These are phyloP conservation scores for Orthosia gothica DNA, from an alignment of 2,888 invertebrate genomes.

Conservation along the genomic window DNA sequence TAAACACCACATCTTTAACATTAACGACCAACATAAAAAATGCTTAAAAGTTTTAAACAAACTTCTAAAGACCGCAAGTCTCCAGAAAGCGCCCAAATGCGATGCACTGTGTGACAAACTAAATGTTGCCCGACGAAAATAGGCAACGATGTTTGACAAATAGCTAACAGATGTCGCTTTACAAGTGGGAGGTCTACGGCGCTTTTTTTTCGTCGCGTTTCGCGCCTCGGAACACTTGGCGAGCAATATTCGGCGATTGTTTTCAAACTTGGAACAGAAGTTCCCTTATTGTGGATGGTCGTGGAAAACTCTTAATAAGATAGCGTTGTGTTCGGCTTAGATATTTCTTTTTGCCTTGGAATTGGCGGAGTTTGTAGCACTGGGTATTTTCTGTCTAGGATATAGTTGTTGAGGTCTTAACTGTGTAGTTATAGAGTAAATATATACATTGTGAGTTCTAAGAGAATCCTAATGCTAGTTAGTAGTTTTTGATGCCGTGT, in stretches of 20 bases:
- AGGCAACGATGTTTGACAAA: constrained; percentile 90
- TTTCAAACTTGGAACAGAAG: constrained; percentile 64
- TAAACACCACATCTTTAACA: constrained; percentile 31
- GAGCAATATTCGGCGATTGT: constrained; percentile 69
- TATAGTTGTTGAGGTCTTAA: not conserved
- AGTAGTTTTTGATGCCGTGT: not conserved
- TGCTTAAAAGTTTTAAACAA: constrained; percentile 30
- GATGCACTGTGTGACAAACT: constrained; percentile 78
- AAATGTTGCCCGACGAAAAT: constrained; percentile 83
- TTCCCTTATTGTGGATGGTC: constrained; percentile 62
- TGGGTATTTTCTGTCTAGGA: constrained; percentile 5
- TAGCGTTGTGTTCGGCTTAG: constrained; percentile 48
- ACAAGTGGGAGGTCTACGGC: constrained; percentile 70
- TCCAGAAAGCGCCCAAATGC: constrained; percentile 54
- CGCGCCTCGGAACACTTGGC: constrained; percentile 60
- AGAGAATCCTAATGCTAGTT: not conserved
- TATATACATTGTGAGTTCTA: too few species aligned
- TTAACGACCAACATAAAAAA: constrained; percentile 37
- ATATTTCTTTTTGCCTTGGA: constrained; percentile 54
- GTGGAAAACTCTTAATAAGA: constrained; percentile 65
- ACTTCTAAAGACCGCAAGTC: constrained; percentile 40
- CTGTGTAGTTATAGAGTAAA: not conserved
- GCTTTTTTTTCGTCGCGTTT: constrained; percentile 68
- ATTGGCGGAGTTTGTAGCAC: constrained; percentile 48
- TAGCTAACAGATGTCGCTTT: constrained; percentile 87